phyloP scores from a whole-genome alignment of 2,113 vertebrate species.

The Ammospiza caudacuta region DNA sequence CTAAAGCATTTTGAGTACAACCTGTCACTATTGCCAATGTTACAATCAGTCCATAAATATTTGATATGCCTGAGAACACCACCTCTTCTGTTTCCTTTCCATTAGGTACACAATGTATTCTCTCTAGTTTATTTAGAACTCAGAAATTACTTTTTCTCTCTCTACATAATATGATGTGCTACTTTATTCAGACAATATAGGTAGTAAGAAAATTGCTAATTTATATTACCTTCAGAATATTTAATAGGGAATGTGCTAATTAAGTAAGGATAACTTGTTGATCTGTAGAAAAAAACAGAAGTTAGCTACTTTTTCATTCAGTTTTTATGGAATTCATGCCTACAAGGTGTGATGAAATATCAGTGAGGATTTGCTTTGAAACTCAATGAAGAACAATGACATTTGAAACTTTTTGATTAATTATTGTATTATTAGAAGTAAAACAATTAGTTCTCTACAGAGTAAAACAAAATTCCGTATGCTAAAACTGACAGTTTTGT shows the following conservation, averaged over 20 bases:
- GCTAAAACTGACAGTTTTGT: background rate
- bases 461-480: background rate
- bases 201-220: background rate
- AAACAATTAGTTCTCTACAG: background rate
- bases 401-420: background rate
- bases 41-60: conserved; percentile 24
- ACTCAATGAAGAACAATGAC: background rate
- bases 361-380: background rate
- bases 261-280: background rate
- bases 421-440: background rate
- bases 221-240: background rate
- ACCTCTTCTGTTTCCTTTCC: background rate
- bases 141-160: background rate
- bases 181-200: background rate
- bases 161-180: background rate
- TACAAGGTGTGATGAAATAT: background rate
- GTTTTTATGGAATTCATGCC: background rate
- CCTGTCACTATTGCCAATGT: background rate
- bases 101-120: background rate
- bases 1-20: background rate
- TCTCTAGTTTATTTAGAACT: background rate
- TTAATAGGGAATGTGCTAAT: background rate
- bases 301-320: background rate
- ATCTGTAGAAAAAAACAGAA: background rate
- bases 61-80: background rate